phyloP scores from a whole-genome alignment of 2,113 vertebrate species.

The Seriola aureovittata region DNA sequence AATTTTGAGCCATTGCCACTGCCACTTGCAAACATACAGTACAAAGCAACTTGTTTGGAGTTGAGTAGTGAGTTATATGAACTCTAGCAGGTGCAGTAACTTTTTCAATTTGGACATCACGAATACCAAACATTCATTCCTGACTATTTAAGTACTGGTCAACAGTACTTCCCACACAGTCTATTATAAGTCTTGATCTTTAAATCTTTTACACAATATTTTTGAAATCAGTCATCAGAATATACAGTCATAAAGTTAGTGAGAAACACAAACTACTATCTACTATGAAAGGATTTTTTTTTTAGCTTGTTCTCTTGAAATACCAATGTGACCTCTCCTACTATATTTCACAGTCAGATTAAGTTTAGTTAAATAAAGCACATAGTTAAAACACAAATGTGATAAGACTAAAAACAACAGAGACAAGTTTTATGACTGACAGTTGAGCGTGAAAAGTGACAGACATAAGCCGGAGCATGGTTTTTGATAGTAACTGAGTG shows the following conservation, averaged over 20 bases:
- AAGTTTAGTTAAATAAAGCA: slow-evolving; percentile 46
- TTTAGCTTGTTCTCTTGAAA: background rate
- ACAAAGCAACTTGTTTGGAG: slow-evolving; percentile 17
- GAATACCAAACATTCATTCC: slow-evolving; percentile 30
- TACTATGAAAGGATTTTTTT: slow-evolving; percentile 15
- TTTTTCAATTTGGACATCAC: slow-evolving; percentile 1
- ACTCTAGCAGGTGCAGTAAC: slow-evolving; percentile 22
- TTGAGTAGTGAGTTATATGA: slow-evolving; percentile 9
- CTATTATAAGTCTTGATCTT: slow-evolving; percentile 1
- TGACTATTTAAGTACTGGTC: slow-evolving; percentile 53
- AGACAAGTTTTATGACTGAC: slow-evolving; percentile 69
- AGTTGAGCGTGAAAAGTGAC: slow-evolving; percentile 58
- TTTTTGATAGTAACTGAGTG: slow-evolving; percentile 53
- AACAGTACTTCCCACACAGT: slow-evolving; percentile 59
- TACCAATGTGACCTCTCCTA: background rate
- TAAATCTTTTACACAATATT: background rate
- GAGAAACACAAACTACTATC: slow-evolving; percentile 37
- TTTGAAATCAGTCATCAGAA: slow-evolving; percentile 21
- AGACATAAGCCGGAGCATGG: slow-evolving; percentile 77
- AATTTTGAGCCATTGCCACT: slow-evolving; percentile 30
- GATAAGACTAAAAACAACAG: slow-evolving; percentile 78
- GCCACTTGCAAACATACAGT: slow-evolving; percentile 36
- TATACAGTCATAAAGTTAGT: slow-evolving; percentile 44
- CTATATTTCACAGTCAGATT: slow-evolving; percentile 29
- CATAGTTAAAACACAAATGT: slow-evolving; percentile 77